Evolutionary conservation across 2,113 vertebrate species (phyloP), one percentile per base, ranked within the genome.

Genomic region (Platysteira castanea): DNA sequence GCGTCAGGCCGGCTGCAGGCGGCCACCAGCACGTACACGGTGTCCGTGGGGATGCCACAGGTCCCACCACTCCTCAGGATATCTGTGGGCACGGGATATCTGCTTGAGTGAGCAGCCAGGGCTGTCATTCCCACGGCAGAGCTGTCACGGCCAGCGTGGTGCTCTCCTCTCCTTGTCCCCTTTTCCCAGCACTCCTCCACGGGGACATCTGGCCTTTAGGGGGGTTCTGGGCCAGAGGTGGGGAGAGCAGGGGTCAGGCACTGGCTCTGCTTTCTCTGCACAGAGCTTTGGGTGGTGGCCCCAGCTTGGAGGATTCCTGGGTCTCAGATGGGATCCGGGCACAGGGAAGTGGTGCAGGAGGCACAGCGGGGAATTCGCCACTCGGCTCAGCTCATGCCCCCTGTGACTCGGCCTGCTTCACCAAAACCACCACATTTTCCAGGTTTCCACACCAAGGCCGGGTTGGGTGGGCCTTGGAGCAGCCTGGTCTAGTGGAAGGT

Each of bases 21-120:
- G 31, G 99, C 99, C 74, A 99, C 99, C 31, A 99, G 98, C 87
- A 99, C 99, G 15, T 99, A 99, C 73, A 99, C 99, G 0, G 99
- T 99, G 90, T 99, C 99, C 1, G 99, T 99, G 33, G 99, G 99
- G 97, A 99, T 98, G 77, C 98, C 98, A 35, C 99, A 99, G 47
- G 98, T 98, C 33, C 99, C 99, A 6, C 98, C 99, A 0, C 96
- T 98, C 97, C 98, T 99, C 98, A 99, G 98, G 92, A 99, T 99
- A 75, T 99, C 99, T 99, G 97, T 67, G 87, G 83, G 78, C 39
- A 39, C 39, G 39, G 39, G 39, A 39, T n/a, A n/a, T n/a, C n/a
- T n/a, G n/a, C n/a, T n/a, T n/a, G n/a, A n/a, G n/a, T n/a, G n/a
- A n/a, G n/a, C n/a, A n/a, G n/a, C n/a, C n/a, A n/a, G n/a, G n/a